Evolutionary conservation across 1,140 invertebrate genomes (phyloP).

Genomic region (Drosophila funebris): DNA sequence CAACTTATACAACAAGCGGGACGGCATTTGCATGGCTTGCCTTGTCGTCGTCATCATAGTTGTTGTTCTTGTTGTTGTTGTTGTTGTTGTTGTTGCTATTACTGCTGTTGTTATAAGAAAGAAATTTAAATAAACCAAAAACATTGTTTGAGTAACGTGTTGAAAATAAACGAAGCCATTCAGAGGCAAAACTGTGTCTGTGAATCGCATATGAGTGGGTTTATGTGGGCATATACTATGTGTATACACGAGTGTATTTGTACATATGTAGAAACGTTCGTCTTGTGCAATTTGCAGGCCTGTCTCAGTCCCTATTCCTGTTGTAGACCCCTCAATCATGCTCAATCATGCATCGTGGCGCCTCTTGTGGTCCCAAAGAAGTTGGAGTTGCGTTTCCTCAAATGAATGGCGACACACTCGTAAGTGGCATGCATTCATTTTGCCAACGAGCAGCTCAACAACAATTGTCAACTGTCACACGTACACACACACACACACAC

Average conservation of each 20-base stretch:
- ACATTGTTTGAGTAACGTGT: constrained; percentile 82
- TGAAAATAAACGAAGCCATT: constrained; percentile 81
- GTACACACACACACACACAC: neutral
- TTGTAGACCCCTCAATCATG: constrained; percentile 65
- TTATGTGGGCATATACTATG: constrained; percentile 20
- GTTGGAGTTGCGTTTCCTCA: constrained; percentile 69
- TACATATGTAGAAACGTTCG: constrained; percentile 20
- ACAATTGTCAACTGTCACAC: constrained; percentile 17
- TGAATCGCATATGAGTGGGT: constrained; percentile 45
- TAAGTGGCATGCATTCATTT: constrained; percentile 79
- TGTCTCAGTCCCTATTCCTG: neutral
- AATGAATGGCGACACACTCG: constrained; percentile 72
- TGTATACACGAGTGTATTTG: neutral
- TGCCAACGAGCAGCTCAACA: neutral
- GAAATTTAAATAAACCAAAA: constrained; percentile 82
- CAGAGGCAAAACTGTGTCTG: constrained; percentile 61
- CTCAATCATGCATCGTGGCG: constrained; percentile 78
- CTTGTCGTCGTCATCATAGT: constrained; percentile 39
- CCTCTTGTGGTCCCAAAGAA: constrained; percentile 49
- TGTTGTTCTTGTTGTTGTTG: constrained; percentile 45
- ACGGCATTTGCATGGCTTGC: constrained; percentile 77
- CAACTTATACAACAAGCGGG: constrained; percentile 67
- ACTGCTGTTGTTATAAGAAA: constrained; percentile 64
- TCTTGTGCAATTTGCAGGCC: constrained; percentile 57
- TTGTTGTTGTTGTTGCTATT: constrained; percentile 27